These are phyloP conservation scores for Morone chrysops DNA, from an alignment of 2,113 vertebrate genomes.

Conservation along the genomic window DNA sequence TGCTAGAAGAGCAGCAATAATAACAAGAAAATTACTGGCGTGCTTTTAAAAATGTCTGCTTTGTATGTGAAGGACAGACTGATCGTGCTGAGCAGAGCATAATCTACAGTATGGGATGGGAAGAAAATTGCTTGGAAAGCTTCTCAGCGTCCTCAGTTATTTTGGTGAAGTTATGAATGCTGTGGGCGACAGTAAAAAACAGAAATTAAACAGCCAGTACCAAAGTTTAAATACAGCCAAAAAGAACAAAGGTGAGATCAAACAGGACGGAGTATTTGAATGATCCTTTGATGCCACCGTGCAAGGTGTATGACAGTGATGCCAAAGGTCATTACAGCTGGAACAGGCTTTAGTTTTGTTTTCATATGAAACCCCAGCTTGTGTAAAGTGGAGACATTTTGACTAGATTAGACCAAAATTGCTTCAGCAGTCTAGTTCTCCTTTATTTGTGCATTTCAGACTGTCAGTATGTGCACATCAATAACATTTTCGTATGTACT, in stretches of 20 bases:
- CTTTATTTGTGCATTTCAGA: no score
- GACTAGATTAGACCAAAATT: no score
- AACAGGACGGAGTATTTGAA: constrained; percentile 9
- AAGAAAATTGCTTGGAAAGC: constrained; percentile 37
- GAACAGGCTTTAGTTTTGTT: constrained; percentile 4
- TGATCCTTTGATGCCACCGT: constrained; percentile 25
- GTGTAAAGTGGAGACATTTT: background rate
- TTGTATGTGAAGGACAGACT: background rate
- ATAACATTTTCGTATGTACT: background rate
- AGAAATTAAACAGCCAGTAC: background rate
- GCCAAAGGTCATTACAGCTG: constrained; percentile 31
- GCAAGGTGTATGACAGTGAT: constrained; percentile 12
- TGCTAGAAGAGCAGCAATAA: background rate
- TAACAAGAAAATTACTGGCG: background rate
- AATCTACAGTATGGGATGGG: background rate
- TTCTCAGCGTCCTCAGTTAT: background rate
- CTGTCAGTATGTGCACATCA: background rate
- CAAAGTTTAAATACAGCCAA: background rate
- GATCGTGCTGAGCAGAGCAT: background rate
- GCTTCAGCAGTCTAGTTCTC: background rate
- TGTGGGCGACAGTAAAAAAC: constrained; percentile 28
- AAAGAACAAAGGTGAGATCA: constrained; percentile 38
- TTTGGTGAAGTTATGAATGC: constrained; percentile 34
- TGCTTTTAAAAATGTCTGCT: background rate
- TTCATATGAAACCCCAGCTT: constrained; percentile 1